Evolutionary conservation across 1,140 invertebrate genomes (phyloP).

Genomic region (Cardiocondyla obscurior): DNA sequence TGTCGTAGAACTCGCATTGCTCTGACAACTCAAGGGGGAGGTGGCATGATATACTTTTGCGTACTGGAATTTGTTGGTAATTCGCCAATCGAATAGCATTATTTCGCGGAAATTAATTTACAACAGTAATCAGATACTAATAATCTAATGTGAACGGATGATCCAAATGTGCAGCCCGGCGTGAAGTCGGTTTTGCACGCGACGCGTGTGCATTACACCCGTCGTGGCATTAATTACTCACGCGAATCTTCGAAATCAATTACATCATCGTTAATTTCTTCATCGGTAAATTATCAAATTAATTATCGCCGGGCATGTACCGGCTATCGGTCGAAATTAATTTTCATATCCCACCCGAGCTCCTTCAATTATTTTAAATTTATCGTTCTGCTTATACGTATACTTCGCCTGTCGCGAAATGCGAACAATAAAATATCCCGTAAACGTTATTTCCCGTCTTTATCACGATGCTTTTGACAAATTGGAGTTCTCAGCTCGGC

Average conservation of each 20-base stretch:
- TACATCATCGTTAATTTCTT: conserved; percentile 47
- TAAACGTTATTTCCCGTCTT: neutral
- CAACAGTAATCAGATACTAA: conserved; percentile 50
- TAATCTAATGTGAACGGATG: conserved; percentile 53
- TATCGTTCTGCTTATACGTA: neutral
- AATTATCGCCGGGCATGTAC: conserved; percentile 31
- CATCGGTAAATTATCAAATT: conserved; percentile 49
- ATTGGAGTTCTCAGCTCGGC: neutral
- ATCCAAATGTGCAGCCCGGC: conserved; percentile 44
- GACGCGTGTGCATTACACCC: conserved; percentile 39
- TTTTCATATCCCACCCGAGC: conserved; percentile 16
- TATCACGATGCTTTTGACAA: neutral
- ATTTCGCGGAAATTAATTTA: conserved; percentile 47
- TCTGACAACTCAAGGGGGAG: neutral
- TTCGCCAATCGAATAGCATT: conserved; percentile 1
- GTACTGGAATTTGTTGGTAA: conserved; percentile 16
- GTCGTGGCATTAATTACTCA: conserved; percentile 51
- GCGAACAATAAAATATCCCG: neutral
- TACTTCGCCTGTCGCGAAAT: neutral
- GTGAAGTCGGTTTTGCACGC: conserved; percentile 49
- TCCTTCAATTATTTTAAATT: conserved; percentile 37
- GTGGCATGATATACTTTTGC: neutral
- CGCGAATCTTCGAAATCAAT: conserved; percentile 53
- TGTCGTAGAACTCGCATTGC: neutral
- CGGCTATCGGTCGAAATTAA: conserved; percentile 32